Evolutionary conservation across 2,797 vertebrate species (phyloP), one percentile per base, ranked within the genome.

Genomic region (Helostoma temminkii): DNA sequence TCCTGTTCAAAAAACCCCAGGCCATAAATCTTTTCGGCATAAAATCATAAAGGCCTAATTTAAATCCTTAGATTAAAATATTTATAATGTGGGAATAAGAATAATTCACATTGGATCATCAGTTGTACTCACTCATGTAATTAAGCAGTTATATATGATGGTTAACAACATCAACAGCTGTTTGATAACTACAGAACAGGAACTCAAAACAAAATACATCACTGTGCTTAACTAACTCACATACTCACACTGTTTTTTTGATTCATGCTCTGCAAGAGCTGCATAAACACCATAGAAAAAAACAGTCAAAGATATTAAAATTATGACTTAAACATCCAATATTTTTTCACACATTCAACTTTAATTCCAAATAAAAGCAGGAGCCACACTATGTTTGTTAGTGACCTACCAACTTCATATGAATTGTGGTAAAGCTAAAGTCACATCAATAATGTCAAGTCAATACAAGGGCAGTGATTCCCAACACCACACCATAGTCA

Each of bases 391-490:
- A 39, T 46, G 60, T 32, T 50, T 34, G 64, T 70, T 80, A 76
- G 81, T 66, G 88, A 87, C 66, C 67, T 28, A 4, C 26, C 47
- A 65, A 66, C 75, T 78, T 82, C 53, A 71, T 72, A 70, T 57
- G 71, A 79, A 70, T 47, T 73, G 74, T 57, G 46, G 54, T 57
- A 61, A 80, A 64, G 55, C 65, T 73, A 60, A 74, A 66, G 50
- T 73, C 67, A 22, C 50, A 85, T 89, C 86, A 67, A 83, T 89
- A 43, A 55, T 3, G 55, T 30, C 10, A 39, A 66, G 61, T 85
- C 84, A 77, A 83, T 83, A 67, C 30, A 34, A 39, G 45, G 50
- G 34, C 55, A 69, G 70, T 69, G 81, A 80, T 79, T 83, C 77
- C 72, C 66, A 77, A 64, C 74, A 71, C 53, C 43, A 11, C 30